These are phyloP conservation scores for Drosophila eugracilis DNA, from an alignment of 1,140 invertebrate species.

Conservation along the genomic window DNA sequence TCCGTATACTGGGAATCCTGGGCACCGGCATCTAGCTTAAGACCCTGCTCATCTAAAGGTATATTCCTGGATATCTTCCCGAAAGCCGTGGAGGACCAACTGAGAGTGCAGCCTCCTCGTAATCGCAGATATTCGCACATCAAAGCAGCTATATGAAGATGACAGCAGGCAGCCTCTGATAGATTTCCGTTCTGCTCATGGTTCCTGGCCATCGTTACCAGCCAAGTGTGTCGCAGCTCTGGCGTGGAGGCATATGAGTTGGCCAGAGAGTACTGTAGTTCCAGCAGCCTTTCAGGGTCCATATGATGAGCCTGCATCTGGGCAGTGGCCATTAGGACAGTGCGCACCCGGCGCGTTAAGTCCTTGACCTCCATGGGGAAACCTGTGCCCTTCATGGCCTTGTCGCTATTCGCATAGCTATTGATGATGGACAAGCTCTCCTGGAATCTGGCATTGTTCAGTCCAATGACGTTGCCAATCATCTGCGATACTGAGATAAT, in stretches of 20 bases:
- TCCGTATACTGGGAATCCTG: constrained; percentile 96
- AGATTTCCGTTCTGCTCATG: constrained; percentile 89
- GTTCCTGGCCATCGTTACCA: constrained; percentile 95
- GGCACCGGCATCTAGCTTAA: constrained; percentile 92
- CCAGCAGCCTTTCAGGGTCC: constrained; percentile 95
- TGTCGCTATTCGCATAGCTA: constrained; percentile 96
- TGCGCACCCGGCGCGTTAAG: constrained; percentile 95
- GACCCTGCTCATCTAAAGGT: constrained; percentile 91
- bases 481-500: constrained; percentile 97
- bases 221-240: constrained; percentile 96
- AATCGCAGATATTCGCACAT: constrained; percentile 96
- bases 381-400: constrained; percentile 95
- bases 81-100: constrained; percentile 94
- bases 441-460: constrained; percentile 96
- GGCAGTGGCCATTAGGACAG: constrained; percentile 96
- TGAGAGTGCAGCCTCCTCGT: constrained; percentile 88
- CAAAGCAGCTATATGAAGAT: constrained; percentile 95
- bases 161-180: constrained; percentile 92
- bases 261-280: constrained; percentile 96
- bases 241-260: constrained; percentile 97
- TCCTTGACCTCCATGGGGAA: constrained; percentile 96
- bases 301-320: constrained; percentile 95
- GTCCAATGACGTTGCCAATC: constrained; percentile 92
- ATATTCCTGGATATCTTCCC: constrained; percentile 94
- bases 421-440: constrained; percentile 96